Percentiles rank a stretch among this genome's conserved stretches.
phyloP scores from a whole-genome alignment of 2,113 vertebrate species.

The Petromus typicus region DNA sequence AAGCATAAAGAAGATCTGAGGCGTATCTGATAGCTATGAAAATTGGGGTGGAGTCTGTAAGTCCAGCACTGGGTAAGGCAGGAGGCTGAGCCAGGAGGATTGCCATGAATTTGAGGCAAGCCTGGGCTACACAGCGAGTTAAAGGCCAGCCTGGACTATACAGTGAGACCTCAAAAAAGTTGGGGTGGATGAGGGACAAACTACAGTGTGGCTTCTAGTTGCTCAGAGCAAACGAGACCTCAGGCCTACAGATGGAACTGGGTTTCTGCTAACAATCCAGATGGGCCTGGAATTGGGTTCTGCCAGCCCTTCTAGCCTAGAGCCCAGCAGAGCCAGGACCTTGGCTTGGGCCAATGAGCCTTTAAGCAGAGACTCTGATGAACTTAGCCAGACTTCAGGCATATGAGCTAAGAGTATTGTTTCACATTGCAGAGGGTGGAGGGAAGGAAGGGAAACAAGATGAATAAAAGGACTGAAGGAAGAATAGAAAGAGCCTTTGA shows the following conservation, averaged over 20 bases:
- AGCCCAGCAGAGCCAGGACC: no score
- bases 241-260: not conserved
- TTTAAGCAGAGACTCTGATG: not conserved
- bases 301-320: not conserved
- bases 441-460: no score
- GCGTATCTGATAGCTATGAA: not conserved
- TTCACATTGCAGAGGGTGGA: not conserved
- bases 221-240: not conserved
- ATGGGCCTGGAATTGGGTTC: not conserved
- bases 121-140: no score
- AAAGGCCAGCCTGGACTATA: no score
- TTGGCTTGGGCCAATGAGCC: not conserved
- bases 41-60: no score
- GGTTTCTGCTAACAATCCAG: not conserved
- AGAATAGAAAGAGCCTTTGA: no score
- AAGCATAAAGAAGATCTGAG: not conserved
- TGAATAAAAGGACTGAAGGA: no score
- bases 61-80: no score
- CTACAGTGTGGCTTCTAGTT: not conserved
- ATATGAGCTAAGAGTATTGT: not conserved
- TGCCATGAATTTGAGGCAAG: no score
- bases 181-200: not conserved
- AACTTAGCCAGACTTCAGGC: not conserved
- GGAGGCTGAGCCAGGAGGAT: no score
- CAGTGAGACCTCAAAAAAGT: no score